Evolutionary conservation across 2,797 vertebrate species (phyloP).

Genomic region (Coreius guichenoti): DNA sequence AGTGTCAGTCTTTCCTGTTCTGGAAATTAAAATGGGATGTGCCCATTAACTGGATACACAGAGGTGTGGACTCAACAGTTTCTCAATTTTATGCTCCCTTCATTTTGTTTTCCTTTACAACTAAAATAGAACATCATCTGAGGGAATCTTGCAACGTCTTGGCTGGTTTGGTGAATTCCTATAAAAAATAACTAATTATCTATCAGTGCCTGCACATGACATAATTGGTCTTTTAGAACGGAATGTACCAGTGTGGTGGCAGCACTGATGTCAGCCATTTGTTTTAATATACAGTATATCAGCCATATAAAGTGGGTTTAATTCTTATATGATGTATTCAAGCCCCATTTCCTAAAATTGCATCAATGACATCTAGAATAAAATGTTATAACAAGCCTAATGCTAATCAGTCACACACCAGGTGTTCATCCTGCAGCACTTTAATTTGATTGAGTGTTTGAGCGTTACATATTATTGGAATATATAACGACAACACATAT

Average conservation of each 20-base stretch:
- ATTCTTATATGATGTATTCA: neutral
- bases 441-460: neutral
- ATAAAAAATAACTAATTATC: neutral
- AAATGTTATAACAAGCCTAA: constrained; percentile 7
- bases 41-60: constrained; percentile 30
- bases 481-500: too few relatives aligned
- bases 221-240: neutral
- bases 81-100: constrained; percentile 5
- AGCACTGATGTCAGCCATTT: neutral
- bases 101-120: neutral
- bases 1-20: constrained; percentile 38
- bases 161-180: neutral
- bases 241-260: neutral
- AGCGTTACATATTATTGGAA: too few relatives aligned
- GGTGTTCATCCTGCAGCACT: neutral
- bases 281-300: neutral
- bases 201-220: neutral
- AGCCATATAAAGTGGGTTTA: neutral
- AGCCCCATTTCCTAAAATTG: neutral
- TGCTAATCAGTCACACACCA: constrained; percentile 4
- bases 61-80: constrained; percentile 19
- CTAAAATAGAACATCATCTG: neutral
- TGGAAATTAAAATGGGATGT: constrained; percentile 55
- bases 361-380: neutral
- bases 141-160: neutral